Evolutionary conservation across 2,113 vertebrate genomes (phyloP).

Genomic region (Antechinus flavipes): DNA sequence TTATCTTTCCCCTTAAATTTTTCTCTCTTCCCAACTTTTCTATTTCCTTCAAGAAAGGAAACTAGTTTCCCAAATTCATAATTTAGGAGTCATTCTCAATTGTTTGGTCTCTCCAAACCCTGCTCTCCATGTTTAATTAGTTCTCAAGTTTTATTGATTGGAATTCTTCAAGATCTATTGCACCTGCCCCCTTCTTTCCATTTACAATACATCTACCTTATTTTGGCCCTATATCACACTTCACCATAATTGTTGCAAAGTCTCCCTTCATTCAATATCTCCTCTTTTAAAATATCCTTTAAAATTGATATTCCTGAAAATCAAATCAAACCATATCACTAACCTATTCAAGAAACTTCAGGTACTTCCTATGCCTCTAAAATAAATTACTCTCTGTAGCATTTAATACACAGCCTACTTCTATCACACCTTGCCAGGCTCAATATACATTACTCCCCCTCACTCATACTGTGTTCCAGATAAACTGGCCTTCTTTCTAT

Average conservation of each 20-base stretch:
- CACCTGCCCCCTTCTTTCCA: not conserved
- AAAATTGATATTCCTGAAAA: not conserved
- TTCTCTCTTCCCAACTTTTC: not conserved
- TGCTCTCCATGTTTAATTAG: not conserved
- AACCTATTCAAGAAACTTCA: not conserved
- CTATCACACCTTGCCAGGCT: not conserved
- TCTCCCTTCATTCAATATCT: not conserved
- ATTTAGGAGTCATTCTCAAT: not conserved
- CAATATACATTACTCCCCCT: not conserved
- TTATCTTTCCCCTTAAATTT: not conserved
- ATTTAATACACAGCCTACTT: not conserved
- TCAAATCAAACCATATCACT: not conserved
- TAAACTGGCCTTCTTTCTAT: not conserved
- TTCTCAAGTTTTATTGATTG: not conserved
- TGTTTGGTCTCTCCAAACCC: not conserved
- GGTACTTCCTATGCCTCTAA: not conserved
- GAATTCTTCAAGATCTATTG: not conserved
- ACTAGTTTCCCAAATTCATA: not conserved
- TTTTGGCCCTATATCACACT: not conserved
- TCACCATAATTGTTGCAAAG: not conserved
- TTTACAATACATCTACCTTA: not conserved
- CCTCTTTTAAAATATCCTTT: not conserved
- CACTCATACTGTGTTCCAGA: not conserved
- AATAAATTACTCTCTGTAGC: not conserved
- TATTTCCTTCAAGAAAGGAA: not conserved